A percentile compares a stretch with the other conserved stretches of the same genome.
Conservation (phyloP, 2,888 invertebrate genomes). For the Magallana nippona region DNA sequence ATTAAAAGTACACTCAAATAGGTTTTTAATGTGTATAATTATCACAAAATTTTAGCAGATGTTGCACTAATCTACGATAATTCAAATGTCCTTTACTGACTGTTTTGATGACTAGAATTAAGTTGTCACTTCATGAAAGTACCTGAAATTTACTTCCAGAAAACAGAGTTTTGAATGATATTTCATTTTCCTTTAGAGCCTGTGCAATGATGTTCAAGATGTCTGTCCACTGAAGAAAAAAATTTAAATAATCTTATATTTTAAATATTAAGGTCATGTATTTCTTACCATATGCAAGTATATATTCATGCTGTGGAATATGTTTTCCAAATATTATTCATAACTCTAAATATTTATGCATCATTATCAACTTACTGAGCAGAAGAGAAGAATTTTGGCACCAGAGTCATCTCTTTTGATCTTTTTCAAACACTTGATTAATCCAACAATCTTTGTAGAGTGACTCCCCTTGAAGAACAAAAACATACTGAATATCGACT, state of each 20-base stretch:
- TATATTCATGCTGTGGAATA: background rate
- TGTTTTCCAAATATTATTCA: background rate
- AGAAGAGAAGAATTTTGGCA: conserved; percentile 88
- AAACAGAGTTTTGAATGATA: conserved; percentile 79
- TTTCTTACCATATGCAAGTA: background rate
- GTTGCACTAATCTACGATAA: too few species aligned
- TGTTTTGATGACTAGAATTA: background rate
- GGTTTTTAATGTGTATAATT: too few species aligned
- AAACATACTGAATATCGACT: background rate
- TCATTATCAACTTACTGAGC: conserved; percentile 81
- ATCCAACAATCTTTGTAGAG: conserved; percentile 86
- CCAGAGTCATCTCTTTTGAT: conserved; percentile 82
- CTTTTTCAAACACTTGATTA: conserved; percentile 83
- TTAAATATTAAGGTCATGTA: background rate
- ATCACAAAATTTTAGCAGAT: too few species aligned
- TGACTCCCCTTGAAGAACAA: conserved; percentile 83
- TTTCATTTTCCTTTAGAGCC: conserved; percentile 83
- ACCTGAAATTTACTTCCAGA: conserved; percentile 80
- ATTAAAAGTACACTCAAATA: too few species aligned
- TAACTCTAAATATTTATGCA: too few species aligned
- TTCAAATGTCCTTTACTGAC: too few species aligned
- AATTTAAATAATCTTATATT: background rate
- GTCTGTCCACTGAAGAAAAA: conserved; percentile 80
- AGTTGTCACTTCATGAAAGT: conserved; percentile 38
- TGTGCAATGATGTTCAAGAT: conserved; percentile 81